phyloP scores from a whole-genome alignment of 1,140 invertebrate genomes.

The Aphaenogaster rudis region DNA sequence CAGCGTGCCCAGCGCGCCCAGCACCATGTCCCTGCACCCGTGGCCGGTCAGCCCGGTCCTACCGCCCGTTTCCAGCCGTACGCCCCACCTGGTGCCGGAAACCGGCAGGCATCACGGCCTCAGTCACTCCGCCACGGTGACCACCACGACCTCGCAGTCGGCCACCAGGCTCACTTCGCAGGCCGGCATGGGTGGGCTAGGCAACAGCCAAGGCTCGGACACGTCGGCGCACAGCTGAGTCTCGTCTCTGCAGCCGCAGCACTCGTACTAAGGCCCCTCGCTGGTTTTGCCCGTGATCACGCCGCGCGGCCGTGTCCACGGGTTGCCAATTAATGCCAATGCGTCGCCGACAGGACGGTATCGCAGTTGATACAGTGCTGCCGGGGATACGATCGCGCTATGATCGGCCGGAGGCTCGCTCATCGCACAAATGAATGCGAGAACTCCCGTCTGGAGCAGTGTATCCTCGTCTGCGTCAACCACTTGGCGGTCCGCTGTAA shows the following conservation, averaged over 20 bases:
- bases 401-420: constrained; percentile 6
- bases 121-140: constrained; percentile 85
- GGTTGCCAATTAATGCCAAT: neutral
- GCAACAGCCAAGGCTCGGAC: constrained; percentile 85
- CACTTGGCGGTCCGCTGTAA: neutral
- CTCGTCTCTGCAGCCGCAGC: constrained; percentile 86
- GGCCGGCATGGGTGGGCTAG: constrained; percentile 83
- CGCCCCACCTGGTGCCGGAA: constrained; percentile 91
- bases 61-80: constrained; percentile 90
- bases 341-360: neutral
- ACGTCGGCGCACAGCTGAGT: constrained; percentile 86
- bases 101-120: constrained; percentile 86
- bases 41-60: constrained; percentile 92
- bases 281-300: constrained; percentile 40
- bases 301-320: neutral
- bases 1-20: constrained; percentile 87
- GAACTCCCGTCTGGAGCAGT: constrained; percentile 4
- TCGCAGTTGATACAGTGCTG: constrained; percentile 23
- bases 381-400: neutral
- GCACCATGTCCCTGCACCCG: constrained; percentile 88
- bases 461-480: neutral
- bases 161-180: constrained; percentile 83
- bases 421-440: constrained; percentile 45
- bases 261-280: constrained; percentile 81
- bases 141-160: constrained; percentile 81